Conservation (phyloP, 2,113 vertebrate species). For the Sinocyclocheilus anshuiensis region DNA sequence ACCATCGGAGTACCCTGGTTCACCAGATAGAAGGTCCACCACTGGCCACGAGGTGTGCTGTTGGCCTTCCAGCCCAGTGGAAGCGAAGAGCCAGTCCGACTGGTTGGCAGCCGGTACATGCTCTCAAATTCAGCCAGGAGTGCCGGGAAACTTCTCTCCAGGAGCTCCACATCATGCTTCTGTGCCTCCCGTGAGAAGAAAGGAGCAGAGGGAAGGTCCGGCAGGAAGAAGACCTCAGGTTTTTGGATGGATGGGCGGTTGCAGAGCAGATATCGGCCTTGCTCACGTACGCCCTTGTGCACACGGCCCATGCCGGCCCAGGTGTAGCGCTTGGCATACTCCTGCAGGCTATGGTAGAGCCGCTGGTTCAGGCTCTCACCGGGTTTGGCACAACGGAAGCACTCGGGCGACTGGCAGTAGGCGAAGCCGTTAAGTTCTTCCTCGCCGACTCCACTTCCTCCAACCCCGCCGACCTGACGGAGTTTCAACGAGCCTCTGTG, state of each 20-base stretch:
- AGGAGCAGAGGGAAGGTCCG: conserved; percentile 87
- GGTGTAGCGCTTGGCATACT: conserved; percentile 98
- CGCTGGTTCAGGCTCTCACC: conserved; percentile 91
- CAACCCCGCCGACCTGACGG: conserved; percentile 52
- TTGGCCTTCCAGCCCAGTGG: conserved; percentile 93
- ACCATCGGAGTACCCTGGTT: conserved; percentile 92
- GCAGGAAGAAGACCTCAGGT: conserved; percentile 95
- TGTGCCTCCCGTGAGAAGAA: conserved; percentile 96
- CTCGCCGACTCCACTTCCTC: conserved; percentile 56
- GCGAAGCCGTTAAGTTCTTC: conserved; percentile 87
- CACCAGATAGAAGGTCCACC: conserved; percentile 97
- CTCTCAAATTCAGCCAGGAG: conserved; percentile 92
- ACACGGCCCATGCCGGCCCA: conserved; percentile 98
- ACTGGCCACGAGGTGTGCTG: conserved; percentile 89
- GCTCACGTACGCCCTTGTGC: conserved; percentile 93
- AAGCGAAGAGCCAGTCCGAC: conserved; percentile 85
- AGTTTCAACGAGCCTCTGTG: conserved; percentile 65
- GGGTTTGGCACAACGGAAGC: conserved; percentile 83
- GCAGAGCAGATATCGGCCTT: conserved; percentile 85
- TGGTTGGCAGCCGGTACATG: conserved; percentile 87
- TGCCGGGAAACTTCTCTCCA: conserved; percentile 92
- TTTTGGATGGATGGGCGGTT: conserved; percentile 92
- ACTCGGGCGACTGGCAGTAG: conserved; percentile 89
- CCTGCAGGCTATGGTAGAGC: conserved; percentile 96
- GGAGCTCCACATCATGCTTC: conserved; percentile 93